phyloP scores from a whole-genome alignment of 2,888 invertebrate species.

The Hybos culiciformis region DNA sequence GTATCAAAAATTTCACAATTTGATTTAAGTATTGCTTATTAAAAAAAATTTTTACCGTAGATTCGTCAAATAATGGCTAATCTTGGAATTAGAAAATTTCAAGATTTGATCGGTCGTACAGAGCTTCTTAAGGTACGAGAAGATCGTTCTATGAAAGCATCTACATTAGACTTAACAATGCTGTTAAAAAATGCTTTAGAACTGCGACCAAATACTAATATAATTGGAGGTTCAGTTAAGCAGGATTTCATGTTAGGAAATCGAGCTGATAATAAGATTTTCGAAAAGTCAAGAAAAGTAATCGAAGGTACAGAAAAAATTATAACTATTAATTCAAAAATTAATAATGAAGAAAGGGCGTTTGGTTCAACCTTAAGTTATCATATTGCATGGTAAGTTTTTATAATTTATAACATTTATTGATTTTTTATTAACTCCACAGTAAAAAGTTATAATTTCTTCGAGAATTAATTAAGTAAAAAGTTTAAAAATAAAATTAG shows the following conservation, averaged over 20 bases:
- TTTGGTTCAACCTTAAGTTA: conserved; percentile 91
- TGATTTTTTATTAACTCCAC: no score
- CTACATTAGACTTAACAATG: conserved; percentile 67
- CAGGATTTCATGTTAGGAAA: conserved; percentile 79
- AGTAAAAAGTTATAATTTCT: background rate
- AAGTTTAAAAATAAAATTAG: background rate
- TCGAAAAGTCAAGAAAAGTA: conserved; percentile 61
- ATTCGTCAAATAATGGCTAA: conserved; percentile 82
- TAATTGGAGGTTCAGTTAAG: conserved; percentile 71
- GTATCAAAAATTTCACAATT: conserved; percentile 8
- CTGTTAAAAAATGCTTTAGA: conserved; percentile 81
- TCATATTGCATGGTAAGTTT: conserved; percentile 75
- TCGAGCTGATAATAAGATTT: conserved; percentile 66
- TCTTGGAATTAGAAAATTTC: conserved; percentile 75
- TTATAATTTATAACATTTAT: background rate
- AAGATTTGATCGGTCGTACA: conserved; percentile 84
- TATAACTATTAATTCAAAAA: conserved; percentile 60
- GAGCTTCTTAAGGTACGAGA: conserved; percentile 71
- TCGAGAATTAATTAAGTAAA: background rate
- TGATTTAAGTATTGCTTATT: background rate
- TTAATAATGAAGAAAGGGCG: conserved; percentile 83
- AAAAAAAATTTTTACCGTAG: conserved; percentile 33
- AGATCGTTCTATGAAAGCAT: conserved; percentile 63
- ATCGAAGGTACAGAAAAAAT: conserved; percentile 55
- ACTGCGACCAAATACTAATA: conserved; percentile 80